These are phyloP conservation scores for Alviniconcha strummeri DNA, from an alignment of 2,888 invertebrate genomes.

Conservation along the genomic window DNA sequence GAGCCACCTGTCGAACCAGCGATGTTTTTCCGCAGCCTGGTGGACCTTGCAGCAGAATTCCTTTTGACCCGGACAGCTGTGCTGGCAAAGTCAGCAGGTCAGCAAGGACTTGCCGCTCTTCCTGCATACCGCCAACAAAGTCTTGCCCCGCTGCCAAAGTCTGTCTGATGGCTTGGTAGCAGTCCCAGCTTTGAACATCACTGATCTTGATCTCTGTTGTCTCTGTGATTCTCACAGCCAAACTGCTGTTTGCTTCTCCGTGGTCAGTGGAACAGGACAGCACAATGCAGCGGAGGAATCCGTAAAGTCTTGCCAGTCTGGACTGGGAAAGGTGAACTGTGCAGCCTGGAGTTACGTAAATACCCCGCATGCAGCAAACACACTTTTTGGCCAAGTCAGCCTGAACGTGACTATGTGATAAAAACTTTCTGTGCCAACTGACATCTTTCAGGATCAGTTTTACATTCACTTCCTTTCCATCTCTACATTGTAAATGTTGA, in stretches of 20 bases:
- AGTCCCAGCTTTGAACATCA: constrained; percentile 54
- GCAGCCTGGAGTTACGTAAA: constrained; percentile 44
- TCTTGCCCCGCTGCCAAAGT: not conserved
- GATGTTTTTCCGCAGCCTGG: constrained; percentile 74
- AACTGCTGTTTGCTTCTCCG: constrained; percentile 15
- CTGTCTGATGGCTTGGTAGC: constrained; percentile 45
- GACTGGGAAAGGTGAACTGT: constrained; percentile 46
- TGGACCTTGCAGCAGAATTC: constrained; percentile 64
- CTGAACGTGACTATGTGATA: not conserved
- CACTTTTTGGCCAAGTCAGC: constrained; percentile 16
- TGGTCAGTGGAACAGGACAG: constrained; percentile 31
- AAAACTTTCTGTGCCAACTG: not conserved
- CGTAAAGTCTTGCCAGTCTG: constrained; percentile 52
- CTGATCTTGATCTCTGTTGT: constrained; percentile 51
- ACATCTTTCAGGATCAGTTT: constrained; percentile 26
- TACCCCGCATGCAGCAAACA: constrained; percentile 41
- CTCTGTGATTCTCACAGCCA: constrained; percentile 40
- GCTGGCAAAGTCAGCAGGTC: constrained; percentile 54
- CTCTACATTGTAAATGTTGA: not conserved
- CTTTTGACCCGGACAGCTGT: constrained; percentile 48
- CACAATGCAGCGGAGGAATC: constrained; percentile 52
- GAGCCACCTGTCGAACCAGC: constrained; percentile 81
- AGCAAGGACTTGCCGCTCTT: constrained; percentile 47
- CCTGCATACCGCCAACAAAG: constrained; percentile 57
- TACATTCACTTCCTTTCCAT: constrained; percentile 10